phyloP scores from a whole-genome alignment of 2,888 invertebrate species.

The Acanthococcus lagerstroemiae region DNA sequence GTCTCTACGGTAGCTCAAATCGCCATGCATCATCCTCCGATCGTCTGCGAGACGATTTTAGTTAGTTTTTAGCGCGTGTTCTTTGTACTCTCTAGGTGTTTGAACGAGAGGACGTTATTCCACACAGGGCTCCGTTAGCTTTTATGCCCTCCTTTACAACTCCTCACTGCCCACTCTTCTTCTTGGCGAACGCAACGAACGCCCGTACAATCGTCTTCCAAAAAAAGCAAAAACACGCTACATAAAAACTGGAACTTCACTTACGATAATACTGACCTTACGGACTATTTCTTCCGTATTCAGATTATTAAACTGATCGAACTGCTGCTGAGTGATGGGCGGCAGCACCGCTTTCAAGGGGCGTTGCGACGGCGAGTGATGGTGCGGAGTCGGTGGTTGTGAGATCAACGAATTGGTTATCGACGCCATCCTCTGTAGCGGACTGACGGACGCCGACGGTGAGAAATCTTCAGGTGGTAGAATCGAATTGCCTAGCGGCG shows the following conservation, averaged over 20 bases:
- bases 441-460: conserved; percentile 75
- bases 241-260: neutral
- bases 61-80: too few species aligned
- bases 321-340: conserved; percentile 97
- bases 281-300: conserved; percentile 98
- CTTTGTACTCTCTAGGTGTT: too few species aligned
- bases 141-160: too few species aligned
- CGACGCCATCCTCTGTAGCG: conserved; percentile 93
- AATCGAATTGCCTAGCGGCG: conserved; percentile 74
- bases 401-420: conserved; percentile 94
- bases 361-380: conserved; percentile 71
- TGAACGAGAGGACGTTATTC: too few species aligned
- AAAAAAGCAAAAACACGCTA: neutral
- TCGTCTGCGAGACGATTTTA: too few species aligned
- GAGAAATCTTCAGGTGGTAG: conserved; percentile 76
- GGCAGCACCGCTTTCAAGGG: conserved; percentile 93
- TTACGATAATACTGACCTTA: conserved; percentile 53
- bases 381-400: conserved; percentile 71
- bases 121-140: too few species aligned
- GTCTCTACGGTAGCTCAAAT: too few species aligned
- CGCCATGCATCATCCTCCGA: too few species aligned
- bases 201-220: neutral
- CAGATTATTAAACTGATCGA: conserved; percentile 93
- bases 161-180: too few species aligned
- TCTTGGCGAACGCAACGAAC: too few species aligned